A percentile compares a stretch with the other conserved stretches of the same genome.
Evolutionary conservation across 2,113 vertebrate genomes (phyloP).

Genomic region (Rhadina sibilatrix): DNA sequence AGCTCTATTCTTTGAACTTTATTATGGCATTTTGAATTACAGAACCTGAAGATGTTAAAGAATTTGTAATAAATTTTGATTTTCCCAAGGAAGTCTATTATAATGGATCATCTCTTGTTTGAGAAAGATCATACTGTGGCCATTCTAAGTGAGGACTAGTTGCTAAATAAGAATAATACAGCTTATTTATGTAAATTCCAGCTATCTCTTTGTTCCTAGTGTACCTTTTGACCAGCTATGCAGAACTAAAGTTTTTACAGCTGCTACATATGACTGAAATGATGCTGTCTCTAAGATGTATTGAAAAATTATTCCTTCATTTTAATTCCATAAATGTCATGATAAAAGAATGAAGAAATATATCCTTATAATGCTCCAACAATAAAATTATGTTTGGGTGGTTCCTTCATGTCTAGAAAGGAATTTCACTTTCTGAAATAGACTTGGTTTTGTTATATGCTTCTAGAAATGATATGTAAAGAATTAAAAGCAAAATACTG

Average conservation of each 20-base stretch:
- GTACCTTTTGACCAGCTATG: background rate
- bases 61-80: background rate
- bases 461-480: background rate
- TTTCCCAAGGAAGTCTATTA: background rate
- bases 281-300: fast-evolving
- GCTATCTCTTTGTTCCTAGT: background rate
- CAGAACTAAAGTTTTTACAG: background rate
- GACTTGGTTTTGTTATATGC: background rate
- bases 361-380: background rate
- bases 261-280: background rate
- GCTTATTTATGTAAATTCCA: background rate
- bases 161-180: background rate
- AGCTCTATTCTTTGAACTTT: background rate
- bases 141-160: background rate
- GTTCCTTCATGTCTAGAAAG: background rate
- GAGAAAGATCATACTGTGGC: background rate
- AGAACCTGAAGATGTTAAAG: background rate
- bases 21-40: background rate
- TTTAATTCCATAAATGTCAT: background rate
- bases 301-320: background rate
- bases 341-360: background rate
- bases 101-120: background rate
- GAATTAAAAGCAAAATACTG: background rate
- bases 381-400: background rate
- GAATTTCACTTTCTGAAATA: background rate